Evolutionary conservation across 2,113 vertebrate species (phyloP), one percentile per base, ranked within the genome.

Genomic region (Pionites leucogaster): DNA sequence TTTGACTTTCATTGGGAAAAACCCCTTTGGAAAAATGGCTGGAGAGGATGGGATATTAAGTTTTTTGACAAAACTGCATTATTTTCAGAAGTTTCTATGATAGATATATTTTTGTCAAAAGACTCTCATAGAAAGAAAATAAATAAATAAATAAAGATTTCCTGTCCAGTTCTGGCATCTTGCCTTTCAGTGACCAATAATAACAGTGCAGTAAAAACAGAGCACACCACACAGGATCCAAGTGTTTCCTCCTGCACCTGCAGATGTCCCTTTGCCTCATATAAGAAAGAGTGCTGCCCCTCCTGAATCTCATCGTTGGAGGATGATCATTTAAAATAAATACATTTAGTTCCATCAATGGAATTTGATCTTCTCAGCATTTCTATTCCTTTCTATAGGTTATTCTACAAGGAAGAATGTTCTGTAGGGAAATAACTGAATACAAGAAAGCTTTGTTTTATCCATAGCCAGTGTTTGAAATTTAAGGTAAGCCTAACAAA

Each of bases 171-270:
- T 93, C 62, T 95, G 90, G 93, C 93, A 90, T 59, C 64, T 91
- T 96, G 95, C 93, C 94, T 94, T 93, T 85, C 59, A 86, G 85
- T 80, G 76, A 88, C 92, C 79, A 93, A 68, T 83, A 94, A 94
- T 86, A 97, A 95, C 29, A 95, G 83, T 39, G 42, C 68, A 71
- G 82, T 81, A 86, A 95, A 96, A 96, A 92, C 76, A 93, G 74
- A 87, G 20, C 2, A 4, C 42, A 81, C 63, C 79, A 85, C 78
- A 97, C 94, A 97, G 95, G 96, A 97, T 96, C 93, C 93, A 94
- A 97, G 90, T 96, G 94, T 96, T 95, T 96, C 94, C 94, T 96
- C 92, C 92, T 71, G 94, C 95, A 96, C 94, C 94, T 95, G 90
- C 82, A 94, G 52, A 95, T 47, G 53, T 82, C 81, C 41, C 75